These are phyloP conservation scores for Callyntrura guangdongensis DNA, from an alignment of 2,888 invertebrate genomes.

Conservation along the genomic window DNA sequence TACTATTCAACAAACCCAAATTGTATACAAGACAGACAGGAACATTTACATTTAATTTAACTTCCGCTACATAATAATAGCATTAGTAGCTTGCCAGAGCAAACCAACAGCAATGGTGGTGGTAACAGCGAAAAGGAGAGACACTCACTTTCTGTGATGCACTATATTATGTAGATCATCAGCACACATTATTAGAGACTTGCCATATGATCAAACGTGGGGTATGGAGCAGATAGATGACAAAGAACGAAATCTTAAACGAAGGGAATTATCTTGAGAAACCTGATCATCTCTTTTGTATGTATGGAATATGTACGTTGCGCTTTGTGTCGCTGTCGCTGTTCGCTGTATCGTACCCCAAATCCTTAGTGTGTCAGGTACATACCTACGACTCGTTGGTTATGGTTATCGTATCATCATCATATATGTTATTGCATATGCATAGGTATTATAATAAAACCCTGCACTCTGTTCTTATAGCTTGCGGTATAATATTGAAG, in stretches of 20 bases:
- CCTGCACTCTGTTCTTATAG: no score
- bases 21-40: neutral
- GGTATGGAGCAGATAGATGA: constrained; percentile 13
- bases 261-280: constrained; percentile 26
- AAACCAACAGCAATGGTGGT: constrained; percentile 17
- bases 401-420: neutral
- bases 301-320: neutral
- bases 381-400: no score
- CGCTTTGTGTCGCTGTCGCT: neutral
- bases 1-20: no score
- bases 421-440: neutral
- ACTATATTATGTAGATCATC: constrained; percentile 27
- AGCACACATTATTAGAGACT: constrained; percentile 41
- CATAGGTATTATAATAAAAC: neutral
- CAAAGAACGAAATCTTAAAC: constrained; percentile 7
- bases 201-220: neutral
- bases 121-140: neutral
- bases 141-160: constrained; percentile 24
- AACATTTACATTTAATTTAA: constrained; percentile 3
- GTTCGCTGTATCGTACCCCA: neutral
- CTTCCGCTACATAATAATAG: constrained; percentile 19
- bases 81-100: constrained; percentile 34
- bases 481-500: no score
- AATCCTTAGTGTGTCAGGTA: neutral
- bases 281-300: constrained; percentile 48